Evolutionary conservation across 2,888 invertebrate species (phyloP).

Genomic region (Himalopsyche kuldschensis): DNA sequence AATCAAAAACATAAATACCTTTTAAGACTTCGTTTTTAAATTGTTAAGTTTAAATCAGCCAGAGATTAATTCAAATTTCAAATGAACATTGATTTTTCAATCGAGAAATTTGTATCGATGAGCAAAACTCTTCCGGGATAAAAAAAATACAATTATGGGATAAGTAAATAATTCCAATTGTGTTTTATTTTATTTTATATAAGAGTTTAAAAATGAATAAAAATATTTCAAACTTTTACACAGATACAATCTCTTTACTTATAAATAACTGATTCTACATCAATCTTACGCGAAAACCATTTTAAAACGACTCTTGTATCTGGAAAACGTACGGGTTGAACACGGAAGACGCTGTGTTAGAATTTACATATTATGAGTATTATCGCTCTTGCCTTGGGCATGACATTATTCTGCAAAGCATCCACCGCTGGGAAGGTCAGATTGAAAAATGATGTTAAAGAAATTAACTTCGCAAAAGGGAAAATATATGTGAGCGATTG

Average conservation of each 20-base stretch:
- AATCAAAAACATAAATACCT: no score
- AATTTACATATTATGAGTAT: conserved; percentile 33
- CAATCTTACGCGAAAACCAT: background rate
- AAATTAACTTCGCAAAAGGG: conserved; percentile 16
- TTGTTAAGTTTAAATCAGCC: no score
- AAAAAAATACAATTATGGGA: no score
- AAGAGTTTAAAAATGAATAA: no score
- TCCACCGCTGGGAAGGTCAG: conserved; percentile 14
- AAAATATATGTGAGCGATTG: background rate
- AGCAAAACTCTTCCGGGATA: no score
- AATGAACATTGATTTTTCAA: no score
- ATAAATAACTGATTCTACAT: background rate
- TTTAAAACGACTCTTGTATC: background rate
- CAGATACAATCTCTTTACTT: background rate
- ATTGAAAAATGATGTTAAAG: conserved; percentile 33
- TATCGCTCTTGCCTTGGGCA: conserved; percentile 31
- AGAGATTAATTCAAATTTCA: no score
- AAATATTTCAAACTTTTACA: no score
- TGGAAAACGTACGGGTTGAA: background rate
- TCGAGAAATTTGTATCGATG: no score
- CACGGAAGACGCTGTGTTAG: conserved; percentile 14
- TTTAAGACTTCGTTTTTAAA: no score
- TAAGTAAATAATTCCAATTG: no score
- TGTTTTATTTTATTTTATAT: no score
- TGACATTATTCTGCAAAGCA: conserved; percentile 9